Evolutionary conservation across 2,888 invertebrate species (phyloP), one percentile per base, ranked within the genome.

Genomic region (Drosophila aldrichi): DNA sequence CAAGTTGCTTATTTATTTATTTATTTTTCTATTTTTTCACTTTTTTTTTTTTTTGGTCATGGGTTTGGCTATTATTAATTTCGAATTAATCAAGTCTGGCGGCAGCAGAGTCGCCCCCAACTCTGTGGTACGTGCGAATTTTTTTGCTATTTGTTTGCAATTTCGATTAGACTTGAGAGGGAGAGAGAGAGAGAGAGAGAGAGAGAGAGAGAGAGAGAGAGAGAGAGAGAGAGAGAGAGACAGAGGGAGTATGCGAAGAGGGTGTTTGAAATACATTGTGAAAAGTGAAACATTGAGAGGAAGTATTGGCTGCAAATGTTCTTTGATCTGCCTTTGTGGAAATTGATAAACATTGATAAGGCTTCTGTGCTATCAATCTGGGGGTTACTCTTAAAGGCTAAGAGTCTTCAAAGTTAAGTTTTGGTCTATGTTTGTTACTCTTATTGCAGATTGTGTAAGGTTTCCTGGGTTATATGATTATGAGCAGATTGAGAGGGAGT

Each of bases 21-120:
- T 36, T 12, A 7, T 25, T 25, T 25, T n/a, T n/a, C n/a, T n/a
- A n/a, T n/a, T 4, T 25, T 25, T 25, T 25, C 25, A 14, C 14
- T 18, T 18, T 18, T 41, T 18, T 18, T n/a, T 40, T 18, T 61
- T 64, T 74, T 84, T 81, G 79, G 79, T 70, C 80, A 78, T 78
- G 74, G 78, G 20, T 29, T 52, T 55, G 60, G 57, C 81, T 71
- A 81, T 84, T 87, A 88, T 86, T 88, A 88, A 88, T 85, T 73
- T 81, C 83, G 74, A 76, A 86, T 86, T 86, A 86, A 88, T 85
- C 81, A 88, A 82, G 72, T 69, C 74, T 71, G 43, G 72, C 66
- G 71, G 65, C 72, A 73, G 32, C 3, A 12, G 48, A 29, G 63
- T 56, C 72, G 36, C 76, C 51, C 61, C 51, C 62, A 58, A 68